phyloP scores from a whole-genome alignment of 2,113 vertebrate genomes.

The Eupsittula cactorum region DNA sequence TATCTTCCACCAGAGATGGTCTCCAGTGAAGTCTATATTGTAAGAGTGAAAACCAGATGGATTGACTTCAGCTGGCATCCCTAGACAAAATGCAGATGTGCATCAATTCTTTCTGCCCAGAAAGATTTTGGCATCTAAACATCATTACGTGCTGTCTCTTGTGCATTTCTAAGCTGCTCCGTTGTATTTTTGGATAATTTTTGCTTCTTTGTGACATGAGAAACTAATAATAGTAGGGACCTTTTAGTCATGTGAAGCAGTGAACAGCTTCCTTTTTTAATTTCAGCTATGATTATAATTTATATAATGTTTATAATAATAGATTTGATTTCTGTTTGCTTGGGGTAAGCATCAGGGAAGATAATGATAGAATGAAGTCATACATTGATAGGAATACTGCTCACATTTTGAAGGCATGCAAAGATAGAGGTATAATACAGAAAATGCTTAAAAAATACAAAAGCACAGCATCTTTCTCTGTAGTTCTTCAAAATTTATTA shows the following conservation, averaged over 20 bases:
- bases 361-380: not conserved
- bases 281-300: not conserved
- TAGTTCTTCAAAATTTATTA: not conserved
- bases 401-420: not conserved
- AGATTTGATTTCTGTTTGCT: not conserved
- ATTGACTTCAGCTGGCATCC: not conserved
- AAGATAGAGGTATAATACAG: not conserved
- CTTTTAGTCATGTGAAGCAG: not conserved
- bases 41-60: not conserved
- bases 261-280: not conserved
- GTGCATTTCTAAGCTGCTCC: not conserved
- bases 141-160: not conserved
- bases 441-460: not conserved
- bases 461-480: not conserved
- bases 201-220: not conserved
- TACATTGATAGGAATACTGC: not conserved
- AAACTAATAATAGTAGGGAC: not conserved
- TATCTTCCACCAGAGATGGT: not conserved
- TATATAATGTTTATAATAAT: not conserved
- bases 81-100: not conserved
- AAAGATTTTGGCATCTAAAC: not conserved
- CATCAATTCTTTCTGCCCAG: not conserved
- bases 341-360: not conserved
- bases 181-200: not conserved
- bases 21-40: not conserved